Evolutionary conservation across 1,140 invertebrate genomes (phyloP), one percentile per base, ranked within the genome.

Genomic region (Penaeus japonicus): DNA sequence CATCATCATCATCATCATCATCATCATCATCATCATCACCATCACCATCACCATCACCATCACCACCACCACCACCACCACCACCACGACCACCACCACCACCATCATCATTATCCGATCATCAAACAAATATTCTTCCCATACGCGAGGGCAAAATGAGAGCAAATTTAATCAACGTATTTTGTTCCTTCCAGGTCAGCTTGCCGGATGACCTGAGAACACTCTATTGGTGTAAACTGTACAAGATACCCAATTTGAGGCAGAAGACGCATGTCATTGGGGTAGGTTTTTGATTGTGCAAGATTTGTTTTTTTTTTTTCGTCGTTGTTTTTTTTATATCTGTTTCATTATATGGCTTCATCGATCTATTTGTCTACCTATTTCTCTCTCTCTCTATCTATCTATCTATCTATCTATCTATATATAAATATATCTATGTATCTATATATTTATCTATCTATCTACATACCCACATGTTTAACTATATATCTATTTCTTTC

Each of bases 141-240:
- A 59, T 59, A 17, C n/a, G 57, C 57, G n/a, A 39, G 4, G 3
- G 1, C 12, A 7, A 39, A 10, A 39, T 39, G 4, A n/a, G n/a
- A 20, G 47, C 85, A 2, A n/a, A 35, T 3, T 65, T 55, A 10
- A 10, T 39, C 39, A 39, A 7, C 0, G 4, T 39, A 39, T 39
- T 7, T 39, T 39, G 4, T 39, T 39, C 39, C 5, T 65, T 65
- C 3, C 62, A 65, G 62, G 62, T 65, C 7, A 65, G 2, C 18
- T n/a, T 65, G 22, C 62, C 62, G 5, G 62, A 65, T n/a, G 86
- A 88, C 55, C 39, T 81, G 10, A 32, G 82, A 54, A 95, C 95
- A 22, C 92, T 95, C 18, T 94, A 95, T 82, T 95, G 95, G 95
- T 96, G 95, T 91, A 93, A 94, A 90, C 93, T 96, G 85, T 94